A percentile compares a stretch with the other conserved stretches of the same genome.
Conservation (phyloP, 2,888 invertebrate species). For the Holacanthella duospinosa region DNA sequence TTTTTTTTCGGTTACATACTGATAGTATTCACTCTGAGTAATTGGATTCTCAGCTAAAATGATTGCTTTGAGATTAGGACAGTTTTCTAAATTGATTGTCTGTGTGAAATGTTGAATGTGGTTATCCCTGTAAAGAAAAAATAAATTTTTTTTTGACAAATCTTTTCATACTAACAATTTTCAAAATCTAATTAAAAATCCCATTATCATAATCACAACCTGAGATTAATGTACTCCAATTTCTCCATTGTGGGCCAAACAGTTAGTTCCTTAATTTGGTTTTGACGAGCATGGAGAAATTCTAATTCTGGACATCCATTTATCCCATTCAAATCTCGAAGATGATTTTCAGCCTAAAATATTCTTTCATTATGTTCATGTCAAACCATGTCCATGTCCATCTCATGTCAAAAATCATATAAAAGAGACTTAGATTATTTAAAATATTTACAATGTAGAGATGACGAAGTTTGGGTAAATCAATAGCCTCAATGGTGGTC, state of each 20-base stretch:
- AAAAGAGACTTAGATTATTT: not conserved
- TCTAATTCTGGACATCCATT: slow-evolving; percentile 17
- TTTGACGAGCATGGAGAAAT: slow-evolving; percentile 23
- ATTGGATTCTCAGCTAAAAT: slow-evolving; percentile 19
- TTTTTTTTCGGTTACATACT: no score
- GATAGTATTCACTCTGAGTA: slow-evolving; percentile 13
- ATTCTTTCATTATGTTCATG: no score
- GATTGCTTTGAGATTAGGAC: slow-evolving; percentile 16
- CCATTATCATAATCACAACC: no score
- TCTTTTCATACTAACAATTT: not conserved
- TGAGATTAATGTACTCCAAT: slow-evolving; percentile 21
- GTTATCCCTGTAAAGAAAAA: slow-evolving; percentile 9
- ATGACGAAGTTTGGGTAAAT: slow-evolving; percentile 17
- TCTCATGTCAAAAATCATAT: not conserved
- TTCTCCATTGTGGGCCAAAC: slow-evolving; percentile 18
- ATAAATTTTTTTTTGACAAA: not conserved
- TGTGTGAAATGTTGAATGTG: slow-evolving; percentile 17
- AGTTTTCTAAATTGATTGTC: slow-evolving; percentile 16
- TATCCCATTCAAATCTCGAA: slow-evolving; percentile 17
- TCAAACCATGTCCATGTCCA: not conserved
- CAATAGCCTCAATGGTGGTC: slow-evolving; percentile 14
- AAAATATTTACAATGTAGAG: slow-evolving; percentile 16
- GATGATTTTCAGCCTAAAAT: slow-evolving; percentile 19
- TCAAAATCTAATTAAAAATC: not conserved
- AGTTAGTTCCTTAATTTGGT: slow-evolving; percentile 18